These are phyloP conservation scores for Margarornis squamiger DNA, from an alignment of 2,797 vertebrate species.

Conservation along the genomic window DNA sequence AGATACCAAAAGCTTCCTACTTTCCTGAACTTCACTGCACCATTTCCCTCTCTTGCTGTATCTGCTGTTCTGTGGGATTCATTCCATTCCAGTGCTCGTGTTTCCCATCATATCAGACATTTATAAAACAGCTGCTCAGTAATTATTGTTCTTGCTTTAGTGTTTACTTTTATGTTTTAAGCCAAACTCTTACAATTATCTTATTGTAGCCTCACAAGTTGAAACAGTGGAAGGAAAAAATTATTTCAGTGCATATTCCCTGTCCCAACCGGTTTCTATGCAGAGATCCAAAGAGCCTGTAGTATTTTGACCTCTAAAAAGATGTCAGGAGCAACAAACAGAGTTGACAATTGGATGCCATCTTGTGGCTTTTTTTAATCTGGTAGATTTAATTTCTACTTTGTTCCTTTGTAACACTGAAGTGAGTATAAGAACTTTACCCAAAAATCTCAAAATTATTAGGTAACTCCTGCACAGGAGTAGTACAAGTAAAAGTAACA, in stretches of 20 bases:
- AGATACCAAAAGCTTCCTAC: not conserved
- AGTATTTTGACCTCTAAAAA: not conserved
- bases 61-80: not conserved
- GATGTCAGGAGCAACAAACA: not conserved
- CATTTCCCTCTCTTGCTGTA: rapidly evolving
- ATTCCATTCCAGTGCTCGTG: not conserved
- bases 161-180: not conserved
- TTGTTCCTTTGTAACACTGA: not conserved
- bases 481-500: not conserved
- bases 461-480: not conserved
- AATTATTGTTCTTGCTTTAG: not conserved
- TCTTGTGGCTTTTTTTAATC: conserved; percentile 27
- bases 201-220: not conserved
- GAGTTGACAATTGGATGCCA: conserved; percentile 29
- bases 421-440: not conserved
- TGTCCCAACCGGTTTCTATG: not conserved
- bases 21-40: not conserved
- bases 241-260: not conserved
- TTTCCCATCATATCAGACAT: not conserved
- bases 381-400: not conserved
- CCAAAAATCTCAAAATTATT: not conserved
- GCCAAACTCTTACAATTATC: not conserved
- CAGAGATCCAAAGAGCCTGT: not conserved
- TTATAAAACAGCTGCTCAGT: not conserved
- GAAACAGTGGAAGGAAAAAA: not conserved